Base-by-base conservation (phyloP, 2,888 invertebrate genomes). In the Andricus quercusramuli region DNA sequence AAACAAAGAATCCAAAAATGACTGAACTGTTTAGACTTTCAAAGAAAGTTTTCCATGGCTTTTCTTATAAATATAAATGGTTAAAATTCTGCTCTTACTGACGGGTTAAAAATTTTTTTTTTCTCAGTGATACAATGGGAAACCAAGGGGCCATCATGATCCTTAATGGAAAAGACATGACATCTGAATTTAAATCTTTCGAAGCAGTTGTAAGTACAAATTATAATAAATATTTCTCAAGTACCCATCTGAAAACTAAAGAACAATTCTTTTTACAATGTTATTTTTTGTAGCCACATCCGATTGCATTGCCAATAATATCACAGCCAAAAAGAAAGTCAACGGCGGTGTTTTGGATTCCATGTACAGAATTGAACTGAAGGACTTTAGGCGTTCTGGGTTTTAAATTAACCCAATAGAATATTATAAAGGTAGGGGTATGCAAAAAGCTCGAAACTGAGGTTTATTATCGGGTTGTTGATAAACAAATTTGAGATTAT, bases 71-170 rank as follows among this genome's bases (percentile, higher is more conserved):
- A 44, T 15, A 44, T 44, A 44, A 44, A 15, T 44, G 44, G 44
- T 13, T 44, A 44, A 15, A 44, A 44, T 44, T 15, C 13, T 13
- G 44, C 3, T 15, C 13, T 15, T 56, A 56, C 70, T 59, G 32
- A 59, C 17, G 17, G 17, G 5, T n/a, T 8, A 9, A 20, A 3
- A 5, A 17, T 1, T 8, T 56, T 56, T 56, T 56, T 79, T 68
- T 22, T 77, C 87, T 64, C 93, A 98, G 99, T 95, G 99, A 99
- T 96, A 97, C 98, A 80, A 99, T 99, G 98, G 99, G 98, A 89
- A 99, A 99, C 94, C 96, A 97, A 93, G 99, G 99, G 91, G 99
- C 99, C 89, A 99, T 98, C 94, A 99, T 99, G 91, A 98, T 96
- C 86, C 95, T 99, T 92, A 97, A 96, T 84, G 99, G 99, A 82